A percentile compares a stretch with the other conserved stretches of the same genome.
These are phyloP conservation scores for Tiliacea citrago DNA, from an alignment of 2,888 invertebrate species.

Conservation along the genomic window DNA sequence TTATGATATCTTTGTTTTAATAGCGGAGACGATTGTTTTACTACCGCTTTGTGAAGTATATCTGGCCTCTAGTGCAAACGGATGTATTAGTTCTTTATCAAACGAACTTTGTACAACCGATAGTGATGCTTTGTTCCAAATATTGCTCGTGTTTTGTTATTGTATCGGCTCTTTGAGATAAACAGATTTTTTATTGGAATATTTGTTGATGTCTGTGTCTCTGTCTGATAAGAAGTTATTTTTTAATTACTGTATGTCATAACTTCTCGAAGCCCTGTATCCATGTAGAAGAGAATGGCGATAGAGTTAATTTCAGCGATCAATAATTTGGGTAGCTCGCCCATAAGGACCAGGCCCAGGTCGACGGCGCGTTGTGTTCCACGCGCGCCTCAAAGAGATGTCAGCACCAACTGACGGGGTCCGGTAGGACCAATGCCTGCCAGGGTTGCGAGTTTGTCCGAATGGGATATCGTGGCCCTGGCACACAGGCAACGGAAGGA, in stretches of 20 bases:
- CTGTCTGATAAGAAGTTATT: neutral
- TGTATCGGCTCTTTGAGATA: neutral
- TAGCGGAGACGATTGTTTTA: conserved; percentile 18
- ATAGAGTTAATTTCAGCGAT: neutral
- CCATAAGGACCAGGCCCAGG: too few relatives aligned
- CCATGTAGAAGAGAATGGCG: neutral
- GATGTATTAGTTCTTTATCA: conserved; percentile 46
- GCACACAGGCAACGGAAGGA: too few relatives aligned
- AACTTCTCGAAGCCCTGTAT: neutral
- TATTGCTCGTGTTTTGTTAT: conserved; percentile 14
- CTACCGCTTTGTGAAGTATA: conserved; percentile 3
- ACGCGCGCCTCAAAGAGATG: too few relatives aligned
- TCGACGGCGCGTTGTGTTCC: too few relatives aligned
- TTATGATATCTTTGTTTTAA: conserved; percentile 22
- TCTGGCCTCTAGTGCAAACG: conserved; percentile 27
- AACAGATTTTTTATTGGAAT: neutral
- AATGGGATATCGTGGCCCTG: too few relatives aligned
- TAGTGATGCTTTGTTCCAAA: conserved; percentile 41
- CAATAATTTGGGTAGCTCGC: too few relatives aligned
- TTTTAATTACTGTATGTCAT: neutral
- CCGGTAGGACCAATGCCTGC: too few relatives aligned
- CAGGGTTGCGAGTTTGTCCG: too few relatives aligned
- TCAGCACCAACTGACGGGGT: too few relatives aligned
- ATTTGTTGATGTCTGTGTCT: neutral
- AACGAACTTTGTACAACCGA: conserved; percentile 49